Conservation (phyloP, 2,113 vertebrate genomes). For the Echinops telfairi region DNA sequence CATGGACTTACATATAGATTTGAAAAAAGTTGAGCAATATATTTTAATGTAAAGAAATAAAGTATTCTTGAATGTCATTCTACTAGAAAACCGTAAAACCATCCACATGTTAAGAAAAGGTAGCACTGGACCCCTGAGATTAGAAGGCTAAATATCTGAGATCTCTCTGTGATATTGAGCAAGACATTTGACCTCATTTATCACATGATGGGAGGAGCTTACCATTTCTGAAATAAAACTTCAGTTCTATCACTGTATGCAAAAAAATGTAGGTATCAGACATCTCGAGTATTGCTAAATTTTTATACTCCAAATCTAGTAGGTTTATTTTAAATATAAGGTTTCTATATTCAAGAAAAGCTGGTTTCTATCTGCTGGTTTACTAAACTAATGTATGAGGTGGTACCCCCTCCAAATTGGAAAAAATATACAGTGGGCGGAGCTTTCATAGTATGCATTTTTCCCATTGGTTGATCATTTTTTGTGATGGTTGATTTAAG, state of each 20-base stretch:
- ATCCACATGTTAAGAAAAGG: too few relatives aligned
- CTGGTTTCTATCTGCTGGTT: slow-evolving; percentile 63
- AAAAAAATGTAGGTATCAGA: slow-evolving; percentile 38
- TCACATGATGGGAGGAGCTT: background rate
- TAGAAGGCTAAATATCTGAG: background rate
- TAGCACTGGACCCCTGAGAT: background rate
- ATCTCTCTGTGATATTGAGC: background rate
- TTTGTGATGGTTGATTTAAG: too few relatives aligned
- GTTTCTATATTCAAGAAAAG: slow-evolving; percentile 50
- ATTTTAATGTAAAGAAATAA: background rate
- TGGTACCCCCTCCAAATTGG: too few relatives aligned
- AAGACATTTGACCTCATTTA: background rate
- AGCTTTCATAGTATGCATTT: too few relatives aligned
- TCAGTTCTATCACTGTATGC: background rate
- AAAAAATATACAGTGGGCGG: too few relatives aligned
- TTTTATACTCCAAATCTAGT: background rate
- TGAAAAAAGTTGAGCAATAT: background rate
- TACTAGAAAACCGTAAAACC: background rate
- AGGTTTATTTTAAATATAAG: slow-evolving; percentile 33
- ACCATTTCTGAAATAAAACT: background rate
- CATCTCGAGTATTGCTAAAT: slow-evolving; percentile 13
- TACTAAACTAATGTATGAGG: slow-evolving; percentile 36
- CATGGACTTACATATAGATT: background rate
- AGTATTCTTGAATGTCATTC: background rate
- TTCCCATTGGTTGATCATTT: too few relatives aligned